Conservation (phyloP, 2,113 vertebrate genomes). For the Plecotus auritus region DNA sequence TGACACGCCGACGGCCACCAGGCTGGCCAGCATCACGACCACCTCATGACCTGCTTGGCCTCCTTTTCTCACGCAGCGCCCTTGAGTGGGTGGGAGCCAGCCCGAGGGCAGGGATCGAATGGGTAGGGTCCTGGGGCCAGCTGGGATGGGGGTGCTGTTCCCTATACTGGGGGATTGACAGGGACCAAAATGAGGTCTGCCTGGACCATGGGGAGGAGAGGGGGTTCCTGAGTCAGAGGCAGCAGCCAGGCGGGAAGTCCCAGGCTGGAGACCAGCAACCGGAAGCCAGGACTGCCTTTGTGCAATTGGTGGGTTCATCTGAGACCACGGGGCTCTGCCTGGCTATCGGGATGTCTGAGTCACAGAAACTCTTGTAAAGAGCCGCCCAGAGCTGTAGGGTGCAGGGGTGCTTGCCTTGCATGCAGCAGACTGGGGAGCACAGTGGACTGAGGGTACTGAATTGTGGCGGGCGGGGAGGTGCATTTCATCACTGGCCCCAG, state of each 20-base stretch:
- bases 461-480: too few species aligned
- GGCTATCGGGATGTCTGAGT: background rate
- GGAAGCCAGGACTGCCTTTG: background rate
- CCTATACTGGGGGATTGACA: background rate
- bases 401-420: rapidly evolving
- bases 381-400: rapidly evolving
- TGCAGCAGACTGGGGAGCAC: too few species aligned
- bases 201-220: rapidly evolving
- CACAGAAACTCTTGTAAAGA: background rate
- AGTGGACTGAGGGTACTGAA: too few species aligned
- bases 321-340: background rate
- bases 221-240: background rate
- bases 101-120: background rate
- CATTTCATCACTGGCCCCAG: background rate
- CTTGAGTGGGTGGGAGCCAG: rapidly evolving
- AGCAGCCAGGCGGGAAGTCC: background rate
- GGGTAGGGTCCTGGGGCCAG: background rate
- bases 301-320: rapidly evolving
- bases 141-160: background rate
- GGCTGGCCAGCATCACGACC: rapidly evolving
- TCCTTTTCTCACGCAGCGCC: background rate
- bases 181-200: background rate
- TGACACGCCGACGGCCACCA: rapidly evolving
- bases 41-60: background rate
- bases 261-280: background rate